Evolutionary conservation across 2,888 invertebrate genomes (phyloP).

Genomic region (Drosophila recens): DNA sequence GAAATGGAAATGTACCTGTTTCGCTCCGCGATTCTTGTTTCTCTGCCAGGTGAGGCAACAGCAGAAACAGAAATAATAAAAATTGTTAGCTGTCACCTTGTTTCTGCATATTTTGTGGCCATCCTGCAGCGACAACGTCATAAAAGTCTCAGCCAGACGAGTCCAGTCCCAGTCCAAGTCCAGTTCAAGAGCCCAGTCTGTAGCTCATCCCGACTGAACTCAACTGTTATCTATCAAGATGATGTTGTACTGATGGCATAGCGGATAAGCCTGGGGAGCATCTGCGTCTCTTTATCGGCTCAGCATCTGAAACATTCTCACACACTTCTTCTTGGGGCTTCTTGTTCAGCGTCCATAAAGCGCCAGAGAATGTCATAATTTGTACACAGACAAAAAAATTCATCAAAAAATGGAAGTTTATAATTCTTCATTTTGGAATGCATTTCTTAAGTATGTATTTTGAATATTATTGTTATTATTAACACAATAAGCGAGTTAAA

Average conservation of each 20-base stretch:
- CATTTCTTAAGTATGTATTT: too few species aligned
- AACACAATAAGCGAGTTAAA: too few species aligned
- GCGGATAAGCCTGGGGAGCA: slow-evolving; percentile 61
- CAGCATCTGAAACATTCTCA: slow-evolving; percentile 49
- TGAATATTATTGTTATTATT: too few species aligned
- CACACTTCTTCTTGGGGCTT: slow-evolving; percentile 9
- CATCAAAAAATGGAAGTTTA: too few species aligned
- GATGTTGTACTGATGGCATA: slow-evolving; percentile 74
- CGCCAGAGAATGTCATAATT: slow-evolving; percentile 77
- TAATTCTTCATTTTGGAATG: too few species aligned
- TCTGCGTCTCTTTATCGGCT: slow-evolving; percentile 37
- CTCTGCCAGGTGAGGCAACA: slow-evolving; percentile 20
- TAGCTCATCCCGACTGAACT: slow-evolving; percentile 16
- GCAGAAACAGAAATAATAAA: slow-evolving; percentile 49
- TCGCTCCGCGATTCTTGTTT: slow-evolving; percentile 51
- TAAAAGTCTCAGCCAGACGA: slow-evolving; percentile 49
- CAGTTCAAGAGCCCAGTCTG: too few species aligned
- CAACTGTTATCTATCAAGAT: slow-evolving; percentile 71
- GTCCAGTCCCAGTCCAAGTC: too few species aligned
- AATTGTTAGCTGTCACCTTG: slow-evolving; percentile 69
- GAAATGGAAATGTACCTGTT: slow-evolving; percentile 67
- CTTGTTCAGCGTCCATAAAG: slow-evolving; percentile 22
- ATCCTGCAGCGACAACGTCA: slow-evolving; percentile 52
- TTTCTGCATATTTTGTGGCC: slow-evolving; percentile 69
- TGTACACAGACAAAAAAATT: slow-evolving; percentile 27